phyloP scores from a whole-genome alignment of 2,113 vertebrate genomes.

The Progne subis region DNA sequence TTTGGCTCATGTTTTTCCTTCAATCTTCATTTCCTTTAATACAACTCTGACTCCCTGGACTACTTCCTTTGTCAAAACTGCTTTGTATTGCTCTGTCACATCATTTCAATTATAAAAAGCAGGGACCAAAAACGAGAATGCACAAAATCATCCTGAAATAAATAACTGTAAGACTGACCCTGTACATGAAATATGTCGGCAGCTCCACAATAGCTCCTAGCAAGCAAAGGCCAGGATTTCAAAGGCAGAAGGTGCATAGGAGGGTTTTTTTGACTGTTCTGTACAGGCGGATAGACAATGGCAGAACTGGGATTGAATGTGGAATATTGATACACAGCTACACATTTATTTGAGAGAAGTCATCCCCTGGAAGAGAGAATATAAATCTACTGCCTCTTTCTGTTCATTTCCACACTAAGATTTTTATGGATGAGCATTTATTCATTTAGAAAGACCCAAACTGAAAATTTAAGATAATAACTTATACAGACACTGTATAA shows the following conservation, averaged over 20 bases:
- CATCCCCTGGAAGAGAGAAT: background rate
- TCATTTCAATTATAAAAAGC: background rate
- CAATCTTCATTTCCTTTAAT: background rate
- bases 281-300: background rate
- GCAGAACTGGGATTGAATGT: background rate
- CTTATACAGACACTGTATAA: background rate
- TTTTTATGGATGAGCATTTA: constrained; percentile 16
- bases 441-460: background rate
- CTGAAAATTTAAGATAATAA: constrained; percentile 14
- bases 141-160: background rate
- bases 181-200: background rate
- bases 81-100: background rate
- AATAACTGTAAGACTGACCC: background rate
- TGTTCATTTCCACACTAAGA: background rate
- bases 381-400: background rate
- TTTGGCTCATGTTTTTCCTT: background rate
- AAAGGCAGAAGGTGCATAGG: background rate
- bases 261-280: background rate
- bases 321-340: background rate
- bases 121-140: background rate
- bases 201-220: background rate
- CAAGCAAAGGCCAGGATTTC: background rate
- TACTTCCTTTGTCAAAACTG: background rate
- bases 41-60: background rate
- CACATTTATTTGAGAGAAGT: background rate